Evolutionary conservation across 2,888 invertebrate species (phyloP).

Genomic region (Amphipoea lucens): DNA sequence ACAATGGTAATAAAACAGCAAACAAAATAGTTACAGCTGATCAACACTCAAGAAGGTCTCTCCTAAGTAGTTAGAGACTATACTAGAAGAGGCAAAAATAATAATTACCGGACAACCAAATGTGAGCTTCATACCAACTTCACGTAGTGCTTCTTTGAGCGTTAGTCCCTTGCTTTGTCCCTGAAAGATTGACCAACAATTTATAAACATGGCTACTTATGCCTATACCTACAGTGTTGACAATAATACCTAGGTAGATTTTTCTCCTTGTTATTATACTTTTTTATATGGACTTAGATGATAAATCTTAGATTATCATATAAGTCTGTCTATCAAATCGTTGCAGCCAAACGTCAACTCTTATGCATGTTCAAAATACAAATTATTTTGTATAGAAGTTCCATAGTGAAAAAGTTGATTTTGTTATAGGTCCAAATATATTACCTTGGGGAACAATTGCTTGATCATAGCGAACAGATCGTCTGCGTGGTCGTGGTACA

Average conservation of each 20-base stretch:
- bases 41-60: background rate
- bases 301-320: no score
- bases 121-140: constrained; percentile 65
- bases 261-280: background rate
- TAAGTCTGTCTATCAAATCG: background rate
- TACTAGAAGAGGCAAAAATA: background rate
- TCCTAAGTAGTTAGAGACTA: background rate
- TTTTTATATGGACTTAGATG: background rate
- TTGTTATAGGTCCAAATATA: background rate
- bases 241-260: background rate
- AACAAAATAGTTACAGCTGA: background rate
- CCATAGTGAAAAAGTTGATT: background rate
- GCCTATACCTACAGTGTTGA: background rate
- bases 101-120: constrained; percentile 59
- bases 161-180: constrained; percentile 75
- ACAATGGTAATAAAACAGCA: background rate
- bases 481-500: constrained; percentile 91
- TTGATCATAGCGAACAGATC: constrained; percentile 86
- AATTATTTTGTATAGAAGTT: background rate
- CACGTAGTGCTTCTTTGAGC: constrained; percentile 74
- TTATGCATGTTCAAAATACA: background rate
- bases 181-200: constrained; percentile 62
- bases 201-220: background rate
- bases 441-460: constrained; percentile 84
- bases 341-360: background rate